A percentile compares a stretch with the other conserved stretches of the same genome.
Evolutionary conservation across 1,140 invertebrate genomes (phyloP).

Genomic region (Mesaphorura yosii): DNA sequence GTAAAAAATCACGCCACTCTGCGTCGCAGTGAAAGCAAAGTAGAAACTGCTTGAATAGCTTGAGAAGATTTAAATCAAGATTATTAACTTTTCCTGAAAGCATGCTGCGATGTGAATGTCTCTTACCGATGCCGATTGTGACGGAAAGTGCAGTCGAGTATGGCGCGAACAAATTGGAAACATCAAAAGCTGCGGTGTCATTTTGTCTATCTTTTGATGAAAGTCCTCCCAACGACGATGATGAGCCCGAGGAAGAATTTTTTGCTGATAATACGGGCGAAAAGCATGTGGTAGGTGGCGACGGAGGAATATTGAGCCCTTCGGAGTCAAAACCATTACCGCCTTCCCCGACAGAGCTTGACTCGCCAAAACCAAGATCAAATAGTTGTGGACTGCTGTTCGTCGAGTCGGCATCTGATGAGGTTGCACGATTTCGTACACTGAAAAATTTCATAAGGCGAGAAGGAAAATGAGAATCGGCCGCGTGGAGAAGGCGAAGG

Average conservation of each 20-base stretch:
- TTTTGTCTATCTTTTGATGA: neutral
- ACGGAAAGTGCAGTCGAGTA: slow-evolving; percentile 79
- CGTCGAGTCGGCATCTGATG: slow-evolving; percentile 6
- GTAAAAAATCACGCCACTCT: no score
- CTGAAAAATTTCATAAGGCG: neutral
- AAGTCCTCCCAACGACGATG: no score
- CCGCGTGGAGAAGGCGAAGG: no score
- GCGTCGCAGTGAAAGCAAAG: no score
- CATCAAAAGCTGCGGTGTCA: slow-evolving; percentile 3
- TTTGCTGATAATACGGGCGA: slow-evolving; percentile 21
- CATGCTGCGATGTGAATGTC: neutral
- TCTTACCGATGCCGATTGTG: slow-evolving; percentile 72
- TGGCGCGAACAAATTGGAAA: slow-evolving; percentile 45
- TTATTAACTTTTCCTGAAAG: no score
- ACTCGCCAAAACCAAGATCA: neutral
- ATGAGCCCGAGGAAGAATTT: no score
- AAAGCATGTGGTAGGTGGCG: slow-evolving; percentile 29
- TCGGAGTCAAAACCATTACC: neutral
- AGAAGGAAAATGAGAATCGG: neutral
- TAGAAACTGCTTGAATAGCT: no score
- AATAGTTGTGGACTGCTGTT: slow-evolving; percentile 7
- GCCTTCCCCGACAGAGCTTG: neutral
- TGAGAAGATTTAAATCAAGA: neutral
- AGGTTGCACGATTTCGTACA: neutral
- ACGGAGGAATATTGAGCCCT: slow-evolving; percentile 10